Base-by-base conservation (phyloP, 2,797 vertebrate species). In the Leontocebus nigricollis region DNA sequence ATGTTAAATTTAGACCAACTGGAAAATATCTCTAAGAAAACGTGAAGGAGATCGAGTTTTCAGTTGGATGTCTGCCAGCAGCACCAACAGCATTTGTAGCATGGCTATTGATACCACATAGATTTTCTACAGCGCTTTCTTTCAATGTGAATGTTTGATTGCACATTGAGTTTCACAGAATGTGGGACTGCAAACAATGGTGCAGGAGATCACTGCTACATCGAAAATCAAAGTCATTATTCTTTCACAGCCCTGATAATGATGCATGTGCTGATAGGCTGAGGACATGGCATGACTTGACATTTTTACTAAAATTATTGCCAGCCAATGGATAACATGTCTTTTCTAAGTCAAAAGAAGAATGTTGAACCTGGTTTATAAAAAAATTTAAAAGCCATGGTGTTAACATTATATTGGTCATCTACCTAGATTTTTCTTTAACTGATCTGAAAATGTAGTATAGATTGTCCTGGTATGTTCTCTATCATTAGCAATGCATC, bases 221-320 rank as follows among this genome's bases (percentile, higher is more conserved):
- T 87, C 70, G 41, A 91, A 95, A 92, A 92, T n/a, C 80, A 77
- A 81, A 22, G 44, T 87, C 39, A 20, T 72, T 46, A 13, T 27
- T 87, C 36, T 76, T 20, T 36, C 33, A 39, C 7, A 85, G 77
- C 61, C 33, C 52, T 91, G 75, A 17, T 12, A 55, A n/a, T 50
- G 50, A 88, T 27, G 10, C 22, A 8, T 36, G 24, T 52, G 36
- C 70, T 50, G 24, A 72, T 4, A 70, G 61, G 17, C 19, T 36
- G n/a, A 87, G 36, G n/a, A 70, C 2, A 26, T 72, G 67, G 14
- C 39, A 55, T 30, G 55, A 48, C 30, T 83, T 77, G 57, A 20
- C 39, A 73, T 46, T 75, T 85, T 96, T 96, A 90, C n/a, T 86
- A 72, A 91, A 95, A 95, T 89, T 70, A 55, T 36, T 88, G 41